Base-by-base conservation (phyloP, 1,140 invertebrate species). In the Trialeurodes vaporariorum region DNA sequence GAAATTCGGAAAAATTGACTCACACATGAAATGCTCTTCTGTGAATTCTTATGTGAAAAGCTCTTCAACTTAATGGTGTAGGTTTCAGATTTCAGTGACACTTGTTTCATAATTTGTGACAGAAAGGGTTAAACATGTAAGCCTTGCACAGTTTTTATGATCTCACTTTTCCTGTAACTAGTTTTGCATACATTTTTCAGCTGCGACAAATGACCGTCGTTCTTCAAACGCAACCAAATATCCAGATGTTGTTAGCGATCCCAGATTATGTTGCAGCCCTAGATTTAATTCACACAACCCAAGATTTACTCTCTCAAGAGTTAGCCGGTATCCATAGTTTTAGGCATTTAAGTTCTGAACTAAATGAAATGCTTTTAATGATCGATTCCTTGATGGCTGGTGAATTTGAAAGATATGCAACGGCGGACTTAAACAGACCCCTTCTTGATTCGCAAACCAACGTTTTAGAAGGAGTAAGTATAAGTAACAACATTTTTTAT, bases 261-360 rank as follows among this genome's bases (percentile, higher is more conserved):
- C 94, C 93, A 70, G 96, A 99, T 79, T 99, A 96, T 83, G 94
- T 97, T 34, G 95, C 94, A 27, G 96, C 97, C 1, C 81, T 99
- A 59, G 97, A 99, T 81, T 84, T 98, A 61, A 99, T 99, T 71
- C 86, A 91, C 67, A 96, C 94, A 1, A 97, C 96, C 1, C 94
- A 98, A 81, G 95, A 98, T 80, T 91, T 98, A 68, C 81, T 98
- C 17, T 82, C 85, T 2, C 88, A 91, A 72, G 93, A 97, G 77
- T 80, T 99, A 61, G 87, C 89, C 67, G 94, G 94, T 26, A 85
- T 98, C 61, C 91, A 93, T 74, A 93, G 94, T 77, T 96, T 98
- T 77, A 89, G 96, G 76, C 94, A 98, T 81, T 81, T 98, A 70
- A 90, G 93, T 71, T 93, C 92, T 61, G 95, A 99, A 80, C 81